phyloP scores from a whole-genome alignment of 2,888 invertebrate genomes.

The Athalia cordata region DNA sequence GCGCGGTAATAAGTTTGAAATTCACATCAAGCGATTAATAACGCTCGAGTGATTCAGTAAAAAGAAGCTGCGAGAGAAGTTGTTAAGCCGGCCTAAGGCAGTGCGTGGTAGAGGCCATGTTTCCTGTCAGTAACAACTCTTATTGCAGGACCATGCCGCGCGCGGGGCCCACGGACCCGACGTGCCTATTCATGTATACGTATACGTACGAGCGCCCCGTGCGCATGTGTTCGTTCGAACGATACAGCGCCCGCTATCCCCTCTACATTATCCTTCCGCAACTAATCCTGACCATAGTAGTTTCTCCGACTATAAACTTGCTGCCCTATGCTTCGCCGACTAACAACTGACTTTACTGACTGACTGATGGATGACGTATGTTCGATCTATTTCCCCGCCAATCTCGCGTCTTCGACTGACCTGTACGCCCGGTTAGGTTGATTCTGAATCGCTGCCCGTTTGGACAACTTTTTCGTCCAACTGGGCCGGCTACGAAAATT shows the following conservation, averaged over 20 bases:
- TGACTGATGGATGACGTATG: conserved; percentile 30
- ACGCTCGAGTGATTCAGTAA: conserved; percentile 68
- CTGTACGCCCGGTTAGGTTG: no score
- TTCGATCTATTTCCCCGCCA: neutral
- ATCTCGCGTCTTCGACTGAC: neutral
- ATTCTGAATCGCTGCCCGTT: no score
- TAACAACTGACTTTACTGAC: conserved; percentile 24
- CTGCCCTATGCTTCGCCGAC: conserved; percentile 26
- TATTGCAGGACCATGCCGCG: conserved; percentile 47
- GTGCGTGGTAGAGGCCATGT: conserved; percentile 59
- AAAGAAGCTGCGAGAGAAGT: conserved; percentile 65
- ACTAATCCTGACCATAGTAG: conserved; percentile 53
- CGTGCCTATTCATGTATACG: neutral
- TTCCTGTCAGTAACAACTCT: conserved; percentile 69
- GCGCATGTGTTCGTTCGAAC: neutral
- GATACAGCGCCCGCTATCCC: neutral
- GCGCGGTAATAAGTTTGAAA: conserved; percentile 69
- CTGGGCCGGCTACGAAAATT: no score
- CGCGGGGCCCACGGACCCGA: conserved; percentile 46
- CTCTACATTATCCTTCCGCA: conserved; percentile 52
- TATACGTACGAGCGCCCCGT: neutral
- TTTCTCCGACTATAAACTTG: conserved; percentile 39
- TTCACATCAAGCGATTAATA: conserved; percentile 72
- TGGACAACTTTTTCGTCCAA: no score
- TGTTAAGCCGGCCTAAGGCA: conserved; percentile 64